Evolutionary conservation across 2,888 invertebrate genomes (phyloP), one percentile per base, ranked within the genome.

Genomic region (Agriotes lineatus): DNA sequence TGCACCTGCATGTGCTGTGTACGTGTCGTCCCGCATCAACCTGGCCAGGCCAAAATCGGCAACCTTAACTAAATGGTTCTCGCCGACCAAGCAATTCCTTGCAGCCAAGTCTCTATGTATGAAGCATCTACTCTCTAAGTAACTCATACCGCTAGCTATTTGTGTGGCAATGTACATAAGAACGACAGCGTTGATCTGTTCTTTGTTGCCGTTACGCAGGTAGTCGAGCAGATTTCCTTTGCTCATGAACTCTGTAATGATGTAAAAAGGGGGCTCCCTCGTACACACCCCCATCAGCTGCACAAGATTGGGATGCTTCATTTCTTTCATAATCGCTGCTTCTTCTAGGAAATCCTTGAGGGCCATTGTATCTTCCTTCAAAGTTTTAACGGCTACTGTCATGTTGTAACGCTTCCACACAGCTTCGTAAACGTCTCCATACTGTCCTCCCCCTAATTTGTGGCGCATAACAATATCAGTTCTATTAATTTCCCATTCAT

Each of bases 151-250:
- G 73, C 96, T 95, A 0, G 99, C 97, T 78, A 99, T 98, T 88
- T 99, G 99, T n/a, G 98, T 97, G 54, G 99, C 99, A 92, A 99
- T 99, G 84, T 99, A 96, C 90, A 99, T 95, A 69, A 99, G 90
- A 20, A 96, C 96, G 2, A 98, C 96, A 9, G 98, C 97, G 77
- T 96, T 96, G 57, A 99, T 92, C 80, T 94, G 93, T 75, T 93
- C 92, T 77, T 93, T 91, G 81, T 92, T 94, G 68, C 93, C 93
- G 75, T 93, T 93, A 62, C 99, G 90, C 75, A 99, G 86, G 85
- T 96, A 99, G 85, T 99, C 99, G 67, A 99, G 87, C 75, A 99
- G 88, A 86, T 99, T 99, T 62, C 99, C 99, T 78, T 97, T 95
- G 79, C 95, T 94, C 99, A 99, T 99, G 85, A 98, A 99, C 87